Base-by-base conservation (phyloP, 2,113 vertebrate species). In the Forbesichthys agassizii region DNA sequence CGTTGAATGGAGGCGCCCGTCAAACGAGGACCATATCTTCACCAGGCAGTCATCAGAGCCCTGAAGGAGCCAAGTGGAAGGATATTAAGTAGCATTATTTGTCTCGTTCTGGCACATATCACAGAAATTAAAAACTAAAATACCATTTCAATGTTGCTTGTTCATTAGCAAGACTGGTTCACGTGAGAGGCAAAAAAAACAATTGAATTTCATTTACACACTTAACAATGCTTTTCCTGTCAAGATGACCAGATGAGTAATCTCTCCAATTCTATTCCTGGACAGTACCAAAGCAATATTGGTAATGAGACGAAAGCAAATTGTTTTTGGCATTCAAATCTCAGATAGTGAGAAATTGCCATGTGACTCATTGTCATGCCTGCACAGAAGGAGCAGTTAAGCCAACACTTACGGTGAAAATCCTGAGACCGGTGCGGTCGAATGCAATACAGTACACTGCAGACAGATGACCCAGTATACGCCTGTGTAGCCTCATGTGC, bases 371-470 rank as follows among this genome's bases (percentile, higher is more conserved):
- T 27, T 27, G 27, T 27, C 27, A 27, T 27, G 27, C 27, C 36
- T 42, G 36, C 7, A 42, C 36, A 42, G 36, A 5, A 42, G 36
- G 36, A 5, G 36, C 36, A 42, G 36, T 9, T 27, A 63, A 11
- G 14, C 6, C 7, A 42, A 3, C 59, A 93, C 96, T 97, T 89
- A 99, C 98, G 80, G 98, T 99, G 81, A 99, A 98, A 89, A 99
- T 98, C 88, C 98, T 93, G 84, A 96, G 95, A 80, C 98, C 98
- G 42, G 97, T 96, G 78, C 96, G 95, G 85, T 99, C 98, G 60
- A 99, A 99, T 36, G 96, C 96, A 68, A 99, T 96, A 90, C 98
- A 99, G 87, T 99, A 99, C n/a, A 99, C 98, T 49, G 98, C 94
- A 74, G 98, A 99, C 11, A 99, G 95, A 82, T 99, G 98, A 75